phyloP scores from a whole-genome alignment of 2,888 invertebrate genomes.

The Melolontha melolontha region DNA sequence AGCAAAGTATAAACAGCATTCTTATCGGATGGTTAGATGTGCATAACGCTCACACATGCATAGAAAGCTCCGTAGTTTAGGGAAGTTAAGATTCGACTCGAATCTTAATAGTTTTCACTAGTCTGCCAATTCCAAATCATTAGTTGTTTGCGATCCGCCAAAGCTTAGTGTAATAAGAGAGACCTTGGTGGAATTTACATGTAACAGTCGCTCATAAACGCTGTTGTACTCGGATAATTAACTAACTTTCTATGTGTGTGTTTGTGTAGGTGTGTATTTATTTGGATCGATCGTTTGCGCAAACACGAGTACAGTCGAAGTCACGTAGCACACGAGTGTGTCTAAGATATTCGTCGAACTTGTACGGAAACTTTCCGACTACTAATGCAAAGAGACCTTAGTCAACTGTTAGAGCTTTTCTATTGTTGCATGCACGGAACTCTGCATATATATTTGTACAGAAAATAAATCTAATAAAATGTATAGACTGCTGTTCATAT shows the following conservation, averaged over 20 bases:
- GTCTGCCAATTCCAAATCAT: slow-evolving; percentile 7
- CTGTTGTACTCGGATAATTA: slow-evolving; percentile 34
- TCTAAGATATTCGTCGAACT: slow-evolving; percentile 27
- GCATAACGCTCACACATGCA: too few species aligned
- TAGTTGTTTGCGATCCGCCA: slow-evolving; percentile 12
- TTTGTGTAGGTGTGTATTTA: slow-evolving; percentile 8
- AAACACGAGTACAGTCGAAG: slow-evolving; percentile 10
- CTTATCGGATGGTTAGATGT: too few species aligned
- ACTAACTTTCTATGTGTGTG: slow-evolving; percentile 28
- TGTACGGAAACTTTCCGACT: slow-evolving; percentile 26
- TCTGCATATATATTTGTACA: too few species aligned
- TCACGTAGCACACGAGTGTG: slow-evolving; percentile 29
- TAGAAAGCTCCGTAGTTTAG: not conserved
- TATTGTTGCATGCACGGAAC: not conserved
- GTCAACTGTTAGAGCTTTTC: slow-evolving; percentile 3
- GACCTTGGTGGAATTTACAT: slow-evolving; percentile 23
- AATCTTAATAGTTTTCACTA: slow-evolving; percentile 13
- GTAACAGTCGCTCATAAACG: slow-evolving; percentile 25
- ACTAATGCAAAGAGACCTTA: slow-evolving; percentile 10
- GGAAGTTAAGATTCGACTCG: not conserved
- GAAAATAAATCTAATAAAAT: too few species aligned
- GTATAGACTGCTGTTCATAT: too few species aligned
- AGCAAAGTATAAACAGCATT: too few species aligned
- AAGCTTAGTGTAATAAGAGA: not conserved
- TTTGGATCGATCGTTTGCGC: slow-evolving; percentile 31